These are phyloP conservation scores for Halcyon badia DNA, from an alignment of 2,797 vertebrate species.

Conservation along the genomic window DNA sequence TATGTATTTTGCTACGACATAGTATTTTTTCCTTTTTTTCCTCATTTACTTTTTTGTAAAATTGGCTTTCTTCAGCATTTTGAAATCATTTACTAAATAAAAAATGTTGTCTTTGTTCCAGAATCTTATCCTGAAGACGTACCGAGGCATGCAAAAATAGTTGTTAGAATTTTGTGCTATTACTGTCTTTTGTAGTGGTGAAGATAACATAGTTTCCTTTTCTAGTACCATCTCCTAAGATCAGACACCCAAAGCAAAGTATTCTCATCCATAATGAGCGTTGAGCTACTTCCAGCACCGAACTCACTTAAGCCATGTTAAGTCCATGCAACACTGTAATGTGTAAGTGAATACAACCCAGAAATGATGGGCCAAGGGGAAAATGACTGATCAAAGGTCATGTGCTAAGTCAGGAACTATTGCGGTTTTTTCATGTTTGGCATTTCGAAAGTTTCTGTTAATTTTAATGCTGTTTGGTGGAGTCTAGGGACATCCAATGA, in stretches of 20 bases:
- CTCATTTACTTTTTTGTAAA: not conserved
- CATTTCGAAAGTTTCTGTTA: not conserved
- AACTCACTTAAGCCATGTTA: not conserved
- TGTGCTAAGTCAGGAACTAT: not conserved
- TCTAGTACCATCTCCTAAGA: not conserved
- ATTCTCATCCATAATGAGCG: not conserved
- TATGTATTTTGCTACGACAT: not conserved
- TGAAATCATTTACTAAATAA: not conserved
- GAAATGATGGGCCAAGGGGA: not conserved
- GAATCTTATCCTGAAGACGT: not conserved
- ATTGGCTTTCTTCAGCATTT: not conserved
- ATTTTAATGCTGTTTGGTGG: not conserved
- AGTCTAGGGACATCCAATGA: not conserved
- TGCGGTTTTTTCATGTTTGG: not conserved
- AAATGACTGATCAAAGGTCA: not conserved
- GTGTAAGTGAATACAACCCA: not conserved
- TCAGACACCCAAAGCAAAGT: not conserved
- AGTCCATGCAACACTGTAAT: not conserved
- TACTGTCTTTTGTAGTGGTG: not conserved
- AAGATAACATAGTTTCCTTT: not conserved
- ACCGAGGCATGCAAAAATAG: not conserved
- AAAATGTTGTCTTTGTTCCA: not conserved
- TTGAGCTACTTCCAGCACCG: not conserved
- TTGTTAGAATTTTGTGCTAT: not conserved
- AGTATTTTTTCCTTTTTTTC: fast-evolving